Conservation (phyloP, 1,140 invertebrate genomes). For the Leptopilina clavipes region DNA sequence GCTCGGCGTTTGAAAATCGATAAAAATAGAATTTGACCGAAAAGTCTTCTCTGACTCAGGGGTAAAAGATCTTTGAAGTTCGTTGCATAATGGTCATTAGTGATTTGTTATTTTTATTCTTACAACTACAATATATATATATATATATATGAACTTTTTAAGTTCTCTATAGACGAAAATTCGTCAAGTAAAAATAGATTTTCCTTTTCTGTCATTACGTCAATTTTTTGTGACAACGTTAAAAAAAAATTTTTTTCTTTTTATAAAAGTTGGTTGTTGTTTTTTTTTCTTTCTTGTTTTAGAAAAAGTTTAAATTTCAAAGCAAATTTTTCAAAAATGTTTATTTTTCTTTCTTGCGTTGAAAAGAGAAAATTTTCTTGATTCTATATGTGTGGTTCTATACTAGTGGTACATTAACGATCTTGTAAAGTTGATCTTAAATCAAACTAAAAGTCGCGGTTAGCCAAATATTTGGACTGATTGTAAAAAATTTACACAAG, state of each 20-base stretch:
- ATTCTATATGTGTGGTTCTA: too few species aligned
- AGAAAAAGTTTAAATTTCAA: too few species aligned
- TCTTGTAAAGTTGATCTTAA: constrained; percentile 9
- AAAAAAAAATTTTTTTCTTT: not conserved
- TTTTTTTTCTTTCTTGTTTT: too few species aligned
- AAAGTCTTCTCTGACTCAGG: not conserved
- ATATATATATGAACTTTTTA: not conserved
- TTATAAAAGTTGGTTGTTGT: too few species aligned
- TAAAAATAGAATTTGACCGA: constrained; percentile 11
- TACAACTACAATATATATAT: not conserved
- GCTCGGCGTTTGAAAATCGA: not conserved
- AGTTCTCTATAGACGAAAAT: not conserved
- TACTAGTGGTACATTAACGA: constrained; percentile 12
- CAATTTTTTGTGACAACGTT: not conserved
- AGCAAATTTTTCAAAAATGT: not conserved
- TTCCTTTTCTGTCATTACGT: not conserved
- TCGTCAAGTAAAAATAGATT: constrained; percentile 9
- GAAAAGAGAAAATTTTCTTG: too few species aligned
- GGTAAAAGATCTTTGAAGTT: constrained; percentile 12
- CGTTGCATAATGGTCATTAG: not conserved
- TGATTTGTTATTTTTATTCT: not conserved
- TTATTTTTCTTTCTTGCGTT: not conserved
- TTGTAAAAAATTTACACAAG: constrained; percentile 12
- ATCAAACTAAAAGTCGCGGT: constrained; percentile 11
- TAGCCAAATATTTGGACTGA: constrained; percentile 31